A percentile compares a stretch with the other conserved stretches of the same genome.
phyloP scores from a whole-genome alignment of 2,888 invertebrate species.

The Pristionchus exspectatus region DNA sequence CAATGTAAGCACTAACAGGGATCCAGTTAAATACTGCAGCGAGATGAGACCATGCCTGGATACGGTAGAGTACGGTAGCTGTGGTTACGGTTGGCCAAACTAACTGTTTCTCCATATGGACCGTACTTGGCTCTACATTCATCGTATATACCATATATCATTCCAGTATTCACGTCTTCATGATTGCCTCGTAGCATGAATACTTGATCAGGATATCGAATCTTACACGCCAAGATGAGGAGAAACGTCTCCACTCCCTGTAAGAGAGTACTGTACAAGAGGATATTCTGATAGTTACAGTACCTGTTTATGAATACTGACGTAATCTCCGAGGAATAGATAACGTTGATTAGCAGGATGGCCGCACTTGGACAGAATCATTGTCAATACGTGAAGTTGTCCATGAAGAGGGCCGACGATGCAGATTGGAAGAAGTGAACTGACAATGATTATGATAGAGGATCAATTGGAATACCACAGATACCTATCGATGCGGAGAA shows the following conservation, averaged over 20 bases:
- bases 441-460: no score
- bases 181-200: conserved; percentile 70
- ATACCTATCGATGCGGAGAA: no score
- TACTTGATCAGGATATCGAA: conserved; percentile 66
- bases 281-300: neutral
- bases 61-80: neutral
- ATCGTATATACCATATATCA: conserved; percentile 74
- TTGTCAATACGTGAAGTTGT: no score
- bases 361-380: no score
- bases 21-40: conserved; percentile 71
- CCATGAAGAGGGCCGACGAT: no score
- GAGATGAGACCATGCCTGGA: conserved; percentile 66
- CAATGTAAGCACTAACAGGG: conserved; percentile 70
- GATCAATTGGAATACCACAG: no score
- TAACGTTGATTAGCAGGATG: no score
- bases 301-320: conserved; percentile 63
- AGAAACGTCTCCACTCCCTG: conserved; percentile 59
- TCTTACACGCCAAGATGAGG: conserved; percentile 60
- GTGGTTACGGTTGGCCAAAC: neutral
- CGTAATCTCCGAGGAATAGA: conserved; percentile 64
- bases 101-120: conserved; percentile 57
- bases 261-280: neutral
- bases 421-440: no score
- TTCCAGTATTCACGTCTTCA: conserved; percentile 72
- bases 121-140: conserved; percentile 66